Evolutionary conservation across 1,140 invertebrate species (phyloP).

Genomic region (Antheraea mylitta): DNA sequence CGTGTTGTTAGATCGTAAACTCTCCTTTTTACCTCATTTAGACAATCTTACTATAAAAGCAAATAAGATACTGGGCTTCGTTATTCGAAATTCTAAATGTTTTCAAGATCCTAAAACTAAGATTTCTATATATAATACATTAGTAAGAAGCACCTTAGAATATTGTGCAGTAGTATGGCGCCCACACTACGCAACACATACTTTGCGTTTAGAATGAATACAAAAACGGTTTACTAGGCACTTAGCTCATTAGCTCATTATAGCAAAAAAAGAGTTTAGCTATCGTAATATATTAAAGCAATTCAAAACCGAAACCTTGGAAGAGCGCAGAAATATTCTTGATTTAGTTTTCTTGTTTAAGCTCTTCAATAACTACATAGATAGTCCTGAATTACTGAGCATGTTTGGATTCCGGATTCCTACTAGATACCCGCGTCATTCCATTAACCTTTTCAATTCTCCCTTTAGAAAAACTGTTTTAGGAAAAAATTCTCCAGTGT

Average conservation of each 20-base stretch:
- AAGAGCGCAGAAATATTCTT: too few relatives aligned
- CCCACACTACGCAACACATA: constrained; percentile 23
- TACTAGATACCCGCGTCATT: too few relatives aligned
- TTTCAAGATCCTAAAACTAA: constrained; percentile 8
- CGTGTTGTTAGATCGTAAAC: constrained; percentile 34
- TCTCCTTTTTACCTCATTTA: constrained; percentile 9
- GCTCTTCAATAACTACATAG: too few relatives aligned
- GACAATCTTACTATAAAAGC: constrained; percentile 3
- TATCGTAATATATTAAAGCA: too few relatives aligned
- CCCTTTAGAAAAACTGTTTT: too few relatives aligned
- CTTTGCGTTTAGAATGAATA: constrained; percentile 19
- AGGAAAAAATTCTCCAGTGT: too few relatives aligned
- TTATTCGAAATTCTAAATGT: constrained; percentile 7
- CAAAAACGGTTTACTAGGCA: constrained; percentile 26
- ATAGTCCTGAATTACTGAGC: too few relatives aligned
- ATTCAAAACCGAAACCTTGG: too few relatives aligned
- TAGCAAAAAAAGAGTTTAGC: too few relatives aligned
- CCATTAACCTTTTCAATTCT: too few relatives aligned
- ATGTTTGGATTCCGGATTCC: too few relatives aligned
- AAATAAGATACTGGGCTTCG: not conserved
- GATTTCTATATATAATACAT: constrained; percentile 6
- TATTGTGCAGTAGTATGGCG: constrained; percentile 24
- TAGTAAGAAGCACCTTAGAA: constrained; percentile 14
- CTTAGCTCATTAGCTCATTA: not conserved
- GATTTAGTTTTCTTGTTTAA: too few relatives aligned